phyloP scores from a whole-genome alignment of 2,113 vertebrate species.

The Nibea coibor region DNA sequence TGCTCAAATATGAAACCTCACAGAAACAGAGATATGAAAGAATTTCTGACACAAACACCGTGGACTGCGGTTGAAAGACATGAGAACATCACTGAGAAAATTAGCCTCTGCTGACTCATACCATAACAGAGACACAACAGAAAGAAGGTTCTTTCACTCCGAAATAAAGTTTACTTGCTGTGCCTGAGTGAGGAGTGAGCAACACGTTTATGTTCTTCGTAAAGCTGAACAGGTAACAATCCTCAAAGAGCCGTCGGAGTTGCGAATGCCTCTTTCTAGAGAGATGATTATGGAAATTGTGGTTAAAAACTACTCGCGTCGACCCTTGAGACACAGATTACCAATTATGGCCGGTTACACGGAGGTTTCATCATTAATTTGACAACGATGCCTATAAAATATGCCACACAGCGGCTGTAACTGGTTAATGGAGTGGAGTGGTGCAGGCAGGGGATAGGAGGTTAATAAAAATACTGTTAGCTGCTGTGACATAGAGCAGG shows the following conservation, averaged over 20 bases:
- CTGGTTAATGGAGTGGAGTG: background rate
- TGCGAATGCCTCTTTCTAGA: background rate
- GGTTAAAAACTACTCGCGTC: background rate
- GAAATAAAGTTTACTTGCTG: background rate
- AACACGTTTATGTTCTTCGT: background rate
- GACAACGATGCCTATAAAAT: slow-evolving; percentile 6
- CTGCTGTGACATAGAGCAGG: slow-evolving; percentile 32
- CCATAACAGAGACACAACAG: too few species aligned
- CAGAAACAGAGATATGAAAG: background rate
- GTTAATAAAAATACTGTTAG: slow-evolving; percentile 49
- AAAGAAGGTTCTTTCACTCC: background rate
- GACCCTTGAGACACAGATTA: background rate
- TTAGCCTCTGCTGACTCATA: background rate
- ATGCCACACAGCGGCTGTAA: background rate
- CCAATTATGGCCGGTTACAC: background rate
- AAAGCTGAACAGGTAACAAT: background rate
- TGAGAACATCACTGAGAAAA: background rate
- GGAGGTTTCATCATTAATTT: background rate
- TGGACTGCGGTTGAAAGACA: background rate
- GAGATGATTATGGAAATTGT: background rate
- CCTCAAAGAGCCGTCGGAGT: background rate
- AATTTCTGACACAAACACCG: background rate
- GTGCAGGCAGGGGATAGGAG: slow-evolving; percentile 21
- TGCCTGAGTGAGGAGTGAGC: background rate
- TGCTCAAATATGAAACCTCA: background rate